These are phyloP conservation scores for Arion vulgaris DNA, from an alignment of 1,140 invertebrate species.

Conservation along the genomic window DNA sequence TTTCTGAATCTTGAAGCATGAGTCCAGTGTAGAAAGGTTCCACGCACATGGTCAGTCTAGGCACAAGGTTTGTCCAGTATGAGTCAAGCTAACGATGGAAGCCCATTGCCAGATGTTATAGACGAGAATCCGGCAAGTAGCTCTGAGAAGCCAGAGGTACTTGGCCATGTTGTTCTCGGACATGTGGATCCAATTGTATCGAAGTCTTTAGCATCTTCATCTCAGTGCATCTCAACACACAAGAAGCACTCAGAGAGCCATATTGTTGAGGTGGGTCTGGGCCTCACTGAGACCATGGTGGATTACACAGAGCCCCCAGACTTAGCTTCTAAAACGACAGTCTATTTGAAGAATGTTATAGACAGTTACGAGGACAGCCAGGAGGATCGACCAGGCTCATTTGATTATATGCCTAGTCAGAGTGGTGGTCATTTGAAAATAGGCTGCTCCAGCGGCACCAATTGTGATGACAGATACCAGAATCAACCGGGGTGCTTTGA, in stretches of 20 bases:
- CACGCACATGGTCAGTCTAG: constrained; percentile 58
- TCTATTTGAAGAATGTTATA: not conserved
- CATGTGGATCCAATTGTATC: not conserved
- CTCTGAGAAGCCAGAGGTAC: not conserved
- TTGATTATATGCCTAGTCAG: constrained; percentile 17
- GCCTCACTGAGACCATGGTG: not conserved
- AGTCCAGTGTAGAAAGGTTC: constrained; percentile 54
- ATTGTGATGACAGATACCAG: constrained; percentile 53
- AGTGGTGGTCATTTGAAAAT: constrained; percentile 41
- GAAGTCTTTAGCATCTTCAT: not conserved
- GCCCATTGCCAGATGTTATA: not conserved
- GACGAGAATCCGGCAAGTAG: not conserved
- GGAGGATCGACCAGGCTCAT: constrained; percentile 1
- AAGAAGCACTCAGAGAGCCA: not conserved
- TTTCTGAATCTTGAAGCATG: constrained; percentile 60
- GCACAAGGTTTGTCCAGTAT: constrained; percentile 48
- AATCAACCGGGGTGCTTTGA: no score
- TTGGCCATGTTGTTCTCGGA: not conserved
- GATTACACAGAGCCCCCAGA: not conserved
- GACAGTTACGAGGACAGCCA: no score
- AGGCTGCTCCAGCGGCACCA: constrained; percentile 37
- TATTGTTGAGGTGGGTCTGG: not conserved
- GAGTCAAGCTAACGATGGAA: constrained; percentile 20
- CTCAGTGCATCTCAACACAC: not conserved
- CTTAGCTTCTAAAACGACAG: not conserved